Evolutionary conservation across 2,113 vertebrate species (phyloP).

Genomic region (Sinosuthora webbiana): DNA sequence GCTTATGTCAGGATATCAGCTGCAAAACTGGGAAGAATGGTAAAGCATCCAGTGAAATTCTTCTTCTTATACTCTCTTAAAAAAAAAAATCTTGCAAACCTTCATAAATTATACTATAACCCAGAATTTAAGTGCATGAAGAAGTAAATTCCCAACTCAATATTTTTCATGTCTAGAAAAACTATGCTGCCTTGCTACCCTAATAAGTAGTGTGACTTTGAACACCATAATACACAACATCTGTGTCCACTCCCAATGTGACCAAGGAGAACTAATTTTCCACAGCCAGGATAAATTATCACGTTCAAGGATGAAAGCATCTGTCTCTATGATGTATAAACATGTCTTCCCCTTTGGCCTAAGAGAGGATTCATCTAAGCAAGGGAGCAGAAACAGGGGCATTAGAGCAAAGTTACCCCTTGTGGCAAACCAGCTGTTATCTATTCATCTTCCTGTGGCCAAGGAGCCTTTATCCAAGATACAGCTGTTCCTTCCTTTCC

Average conservation of each 20-base stretch:
- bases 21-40: not conserved
- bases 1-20: not conserved
- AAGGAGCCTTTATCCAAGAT: conserved; percentile 73
- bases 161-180: conserved; percentile 7
- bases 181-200: not conserved
- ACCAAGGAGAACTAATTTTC: conserved; percentile 67
- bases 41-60: not conserved
- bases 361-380: conserved; percentile 45
- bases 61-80: not conserved
- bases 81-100: not conserved
- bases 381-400: conserved; percentile 52
- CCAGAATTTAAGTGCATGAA: not conserved
- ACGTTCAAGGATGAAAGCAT: conserved; percentile 67
- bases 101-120: not conserved
- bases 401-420: conserved; percentile 67
- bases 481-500: conserved; percentile 75
- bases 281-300: conserved; percentile 63
- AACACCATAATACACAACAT: conserved; percentile 67
- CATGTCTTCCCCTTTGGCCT: conserved; percentile 63
- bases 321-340: conserved; percentile 75
- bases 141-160: not conserved
- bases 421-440: conserved; percentile 82
- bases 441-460: conserved; percentile 82
- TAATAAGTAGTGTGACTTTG: conserved; percentile 50
- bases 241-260: conserved; percentile 73